Percentiles rank a stretch among this genome's conserved stretches.
These are phyloP conservation scores for Leptopilina boulardi DNA, from an alignment of 1,140 invertebrate genomes.

Conservation along the genomic window DNA sequence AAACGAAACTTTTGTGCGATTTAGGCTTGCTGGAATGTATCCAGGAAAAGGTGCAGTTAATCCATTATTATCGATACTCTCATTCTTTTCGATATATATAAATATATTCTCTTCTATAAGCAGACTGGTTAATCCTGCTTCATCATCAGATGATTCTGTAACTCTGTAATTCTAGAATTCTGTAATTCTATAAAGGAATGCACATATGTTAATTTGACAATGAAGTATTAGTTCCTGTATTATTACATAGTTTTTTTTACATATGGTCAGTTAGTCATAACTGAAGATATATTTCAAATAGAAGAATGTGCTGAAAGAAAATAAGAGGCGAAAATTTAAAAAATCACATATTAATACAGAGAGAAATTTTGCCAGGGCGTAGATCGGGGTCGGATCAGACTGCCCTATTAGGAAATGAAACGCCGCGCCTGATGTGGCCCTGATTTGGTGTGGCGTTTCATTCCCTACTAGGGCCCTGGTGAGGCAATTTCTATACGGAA, in stretches of 20 bases:
- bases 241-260: neutral
- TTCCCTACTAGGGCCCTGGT: too few relatives aligned
- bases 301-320: neutral
- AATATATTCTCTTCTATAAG: neutral
- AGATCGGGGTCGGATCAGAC: too few relatives aligned
- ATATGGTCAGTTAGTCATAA: neutral
- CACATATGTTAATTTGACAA: neutral
- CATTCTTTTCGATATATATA: neutral
- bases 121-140: slow-evolving; percentile 7
- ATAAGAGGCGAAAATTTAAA: too few relatives aligned
- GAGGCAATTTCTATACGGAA: neutral
- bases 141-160: slow-evolving; percentile 20
- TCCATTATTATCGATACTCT: slow-evolving; percentile 31
- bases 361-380: neutral
- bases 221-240: neutral
- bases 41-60: slow-evolving; percentile 33
- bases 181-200: neutral
- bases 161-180: slow-evolving; percentile 23
- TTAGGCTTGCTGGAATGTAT: slow-evolving; percentile 6
- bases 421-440: too few relatives aligned
- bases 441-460: too few relatives aligned
- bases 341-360: too few relatives aligned
- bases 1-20: slow-evolving; percentile 10
- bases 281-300: neutral
- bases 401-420: too few relatives aligned